A percentile compares a stretch with the other conserved stretches of the same genome.
phyloP scores from a whole-genome alignment of 1,140 invertebrate species.

The Drosophila subpulchrella region DNA sequence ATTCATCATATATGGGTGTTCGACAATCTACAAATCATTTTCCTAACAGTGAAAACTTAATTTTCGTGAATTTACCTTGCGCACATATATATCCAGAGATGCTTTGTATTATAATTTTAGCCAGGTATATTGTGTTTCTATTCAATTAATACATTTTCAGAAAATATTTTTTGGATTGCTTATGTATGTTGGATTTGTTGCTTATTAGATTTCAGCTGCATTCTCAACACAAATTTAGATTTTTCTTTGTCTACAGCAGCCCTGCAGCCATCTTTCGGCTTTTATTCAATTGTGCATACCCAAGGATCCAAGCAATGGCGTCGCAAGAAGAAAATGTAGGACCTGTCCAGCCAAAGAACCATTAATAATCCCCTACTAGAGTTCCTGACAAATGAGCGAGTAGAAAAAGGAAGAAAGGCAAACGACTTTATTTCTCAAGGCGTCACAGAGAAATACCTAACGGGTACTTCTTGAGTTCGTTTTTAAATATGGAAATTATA shows the following conservation, averaged over 20 bases:
- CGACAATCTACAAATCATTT: no score
- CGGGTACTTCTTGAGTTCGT: background rate
- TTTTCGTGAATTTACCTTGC: no score
- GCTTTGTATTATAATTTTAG: no score
- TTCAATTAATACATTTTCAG: no score
- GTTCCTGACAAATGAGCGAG: slow-evolving; percentile 36
- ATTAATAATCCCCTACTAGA: slow-evolving; percentile 35
- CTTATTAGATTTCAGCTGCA: no score
- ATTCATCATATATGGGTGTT: no score
- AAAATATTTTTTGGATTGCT: no score
- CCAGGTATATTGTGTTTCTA: no score
- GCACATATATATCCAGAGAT: no score
- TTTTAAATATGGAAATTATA: background rate
- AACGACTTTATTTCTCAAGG: slow-evolving; percentile 23
- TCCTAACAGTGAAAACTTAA: no score
- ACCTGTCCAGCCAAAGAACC: slow-evolving; percentile 10
- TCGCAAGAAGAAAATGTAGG: slow-evolving; percentile 1
- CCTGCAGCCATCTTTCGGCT: background rate
- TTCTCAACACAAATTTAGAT: background rate
- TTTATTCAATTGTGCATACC: slow-evolving; percentile 58
- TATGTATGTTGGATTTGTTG: no score
- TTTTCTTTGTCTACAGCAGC: slow-evolving; percentile 4
- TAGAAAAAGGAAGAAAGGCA: background rate
- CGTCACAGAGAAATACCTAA: background rate
- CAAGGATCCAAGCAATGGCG: slow-evolving; percentile 13